Conservation (phyloP, 2,888 invertebrate species). For the Phoenoteleia sp. region DNA sequence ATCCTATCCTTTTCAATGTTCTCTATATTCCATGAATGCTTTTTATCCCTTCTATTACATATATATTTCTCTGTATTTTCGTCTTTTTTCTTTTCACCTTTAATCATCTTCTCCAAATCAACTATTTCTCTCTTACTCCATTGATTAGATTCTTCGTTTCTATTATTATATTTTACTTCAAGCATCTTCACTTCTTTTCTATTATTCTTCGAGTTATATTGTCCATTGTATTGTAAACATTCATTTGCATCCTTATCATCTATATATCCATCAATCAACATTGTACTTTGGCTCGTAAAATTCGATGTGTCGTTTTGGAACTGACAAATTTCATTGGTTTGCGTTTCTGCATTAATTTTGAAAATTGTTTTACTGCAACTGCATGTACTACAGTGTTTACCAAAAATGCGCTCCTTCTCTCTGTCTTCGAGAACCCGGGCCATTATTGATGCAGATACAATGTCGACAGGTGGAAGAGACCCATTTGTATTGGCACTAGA, state of each 20-base stretch:
- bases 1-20: not conserved
- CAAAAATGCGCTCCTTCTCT: slow-evolving; percentile 92
- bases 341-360: slow-evolving; percentile 83
- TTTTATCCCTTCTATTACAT: slow-evolving; percentile 47
- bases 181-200: slow-evolving; percentile 25
- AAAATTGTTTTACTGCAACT: slow-evolving; percentile 88
- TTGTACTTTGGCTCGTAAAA: slow-evolving; percentile 25
- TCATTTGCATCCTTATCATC: slow-evolving; percentile 17
- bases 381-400: slow-evolving; percentile 95
- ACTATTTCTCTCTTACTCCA: not conserved
- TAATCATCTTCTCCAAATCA: slow-evolving; percentile 22
- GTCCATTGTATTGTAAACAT: slow-evolving; percentile 21
- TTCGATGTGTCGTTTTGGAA: slow-evolving; percentile 21
- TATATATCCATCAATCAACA: slow-evolving; percentile 26
- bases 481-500: slow-evolving; percentile 87
- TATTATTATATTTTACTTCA: slow-evolving; percentile 30
- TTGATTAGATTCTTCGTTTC: slow-evolving; percentile 20
- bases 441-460: slow-evolving; percentile 95
- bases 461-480: slow-evolving; percentile 89
- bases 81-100: no score
- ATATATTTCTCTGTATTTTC: no score
- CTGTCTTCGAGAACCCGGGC: slow-evolving; percentile 96
- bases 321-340: slow-evolving; percentile 76
- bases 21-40: slow-evolving; percentile 56
- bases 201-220: slow-evolving; percentile 32